Conservation (phyloP, 2,113 vertebrate species). For the Pavo muticus region DNA sequence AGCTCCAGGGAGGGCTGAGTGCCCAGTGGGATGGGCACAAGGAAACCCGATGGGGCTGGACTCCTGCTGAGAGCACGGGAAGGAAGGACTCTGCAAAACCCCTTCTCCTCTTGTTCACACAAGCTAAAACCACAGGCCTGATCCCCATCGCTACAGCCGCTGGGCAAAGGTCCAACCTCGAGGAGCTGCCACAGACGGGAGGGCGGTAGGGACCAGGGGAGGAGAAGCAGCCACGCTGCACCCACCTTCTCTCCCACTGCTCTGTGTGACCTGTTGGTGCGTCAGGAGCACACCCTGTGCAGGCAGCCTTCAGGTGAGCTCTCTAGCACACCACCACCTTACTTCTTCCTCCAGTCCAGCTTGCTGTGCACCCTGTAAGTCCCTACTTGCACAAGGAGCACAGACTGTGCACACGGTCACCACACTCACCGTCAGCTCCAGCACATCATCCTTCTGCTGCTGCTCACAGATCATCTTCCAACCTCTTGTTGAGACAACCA, state of each 20-base stretch:
- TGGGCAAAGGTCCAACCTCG: neutral
- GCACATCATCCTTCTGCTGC: neutral
- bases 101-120: neutral
- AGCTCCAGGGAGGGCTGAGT: neutral
- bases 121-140: neutral
- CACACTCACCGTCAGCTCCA: neutral
- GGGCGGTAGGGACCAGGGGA: neutral
- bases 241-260: neutral
- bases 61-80: neutral
- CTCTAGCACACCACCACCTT: neutral
- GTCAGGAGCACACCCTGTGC: accelerated
- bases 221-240: neutral
- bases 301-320: neutral
- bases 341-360: neutral
- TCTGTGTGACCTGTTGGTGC: neutral
- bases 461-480: neutral
- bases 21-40: neutral
- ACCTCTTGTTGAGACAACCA: neutral
- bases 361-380: neutral
- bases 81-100: neutral
- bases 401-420: accelerated
- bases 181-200: neutral
- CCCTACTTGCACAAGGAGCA: neutral
- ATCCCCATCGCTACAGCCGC: neutral
- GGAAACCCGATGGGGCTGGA: neutral